These are phyloP conservation scores for Forbesichthys agassizii DNA, from an alignment of 2,113 vertebrate species.

Conservation along the genomic window DNA sequence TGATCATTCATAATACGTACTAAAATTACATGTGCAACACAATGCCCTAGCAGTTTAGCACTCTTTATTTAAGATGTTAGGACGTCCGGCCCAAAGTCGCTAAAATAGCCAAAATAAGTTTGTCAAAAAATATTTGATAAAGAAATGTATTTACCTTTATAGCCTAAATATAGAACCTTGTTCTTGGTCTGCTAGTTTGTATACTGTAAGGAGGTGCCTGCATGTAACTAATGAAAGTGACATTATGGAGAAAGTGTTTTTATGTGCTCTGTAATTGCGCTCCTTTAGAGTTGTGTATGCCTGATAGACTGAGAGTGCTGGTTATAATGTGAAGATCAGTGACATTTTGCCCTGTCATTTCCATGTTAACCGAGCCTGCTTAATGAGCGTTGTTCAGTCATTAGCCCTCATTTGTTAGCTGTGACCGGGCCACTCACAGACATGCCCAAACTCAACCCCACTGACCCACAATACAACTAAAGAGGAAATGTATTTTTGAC, in stretches of 20 bases:
- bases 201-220: background rate
- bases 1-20: too few species aligned
- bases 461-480: slow-evolving; percentile 39
- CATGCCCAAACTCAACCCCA: slow-evolving; percentile 20
- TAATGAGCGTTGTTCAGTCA: slow-evolving; percentile 47
- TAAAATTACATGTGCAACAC: too few species aligned
- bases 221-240: background rate
- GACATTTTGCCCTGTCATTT: slow-evolving; percentile 68
- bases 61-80: too few species aligned
- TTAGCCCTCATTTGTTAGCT: slow-evolving; percentile 36
- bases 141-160: too few species aligned
- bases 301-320: slow-evolving; percentile 35
- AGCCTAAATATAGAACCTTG: too few species aligned
- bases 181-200: background rate
- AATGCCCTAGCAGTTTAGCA: too few species aligned
- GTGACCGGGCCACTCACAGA: slow-evolving; percentile 29
- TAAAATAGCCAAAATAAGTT: too few species aligned
- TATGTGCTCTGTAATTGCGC: slow-evolving; percentile 30
- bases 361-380: slow-evolving; percentile 50
- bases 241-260: background rate
- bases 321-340: slow-evolving; percentile 49
- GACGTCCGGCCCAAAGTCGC: too few species aligned
- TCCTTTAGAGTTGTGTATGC: slow-evolving; percentile 20
- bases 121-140: too few species aligned
- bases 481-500: slow-evolving; percentile 8